phyloP scores from a whole-genome alignment of 2,797 vertebrate species.

The Rachycentron canadum region DNA sequence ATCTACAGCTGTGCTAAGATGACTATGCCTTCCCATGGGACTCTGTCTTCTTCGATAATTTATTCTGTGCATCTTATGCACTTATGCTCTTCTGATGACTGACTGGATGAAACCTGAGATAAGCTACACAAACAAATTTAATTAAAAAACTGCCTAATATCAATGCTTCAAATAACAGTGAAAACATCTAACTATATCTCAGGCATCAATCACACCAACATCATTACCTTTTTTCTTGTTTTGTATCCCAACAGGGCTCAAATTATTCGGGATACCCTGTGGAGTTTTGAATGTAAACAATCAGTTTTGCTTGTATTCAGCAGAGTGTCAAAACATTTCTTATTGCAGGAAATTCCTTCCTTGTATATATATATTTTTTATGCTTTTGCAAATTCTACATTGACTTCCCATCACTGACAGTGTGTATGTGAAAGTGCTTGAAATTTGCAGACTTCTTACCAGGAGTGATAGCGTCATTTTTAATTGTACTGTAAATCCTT shows the following conservation, averaged over 20 bases:
- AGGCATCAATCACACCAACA: constrained; percentile 24
- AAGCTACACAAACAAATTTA: not conserved
- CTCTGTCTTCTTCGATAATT: not conserved
- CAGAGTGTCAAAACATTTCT: not conserved
- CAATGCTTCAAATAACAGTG: not conserved
- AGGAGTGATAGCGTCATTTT: not conserved
- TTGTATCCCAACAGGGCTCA: constrained; percentile 26
- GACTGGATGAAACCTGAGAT: constrained; percentile 9
- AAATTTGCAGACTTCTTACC: too few species aligned
- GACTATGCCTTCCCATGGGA: not conserved
- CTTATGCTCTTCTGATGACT: not conserved
- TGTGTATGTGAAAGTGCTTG: not conserved
- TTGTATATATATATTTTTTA: not conserved
- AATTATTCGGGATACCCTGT: constrained; percentile 9
- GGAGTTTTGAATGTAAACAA: constrained; percentile 3
- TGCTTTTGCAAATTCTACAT: not conserved
- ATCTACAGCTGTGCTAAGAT: not conserved
- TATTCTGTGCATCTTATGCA: not conserved
- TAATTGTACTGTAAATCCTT: not conserved
- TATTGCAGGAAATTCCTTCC: not conserved
- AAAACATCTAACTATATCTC: constrained; percentile 10
- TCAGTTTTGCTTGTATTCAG: not conserved
- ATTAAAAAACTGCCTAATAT: constrained; percentile 1
- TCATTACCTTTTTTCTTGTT: constrained; percentile 16
- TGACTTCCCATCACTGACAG: not conserved